phyloP scores from a whole-genome alignment of 2,113 vertebrate species.

The Pseudorectes ferrugineus region DNA sequence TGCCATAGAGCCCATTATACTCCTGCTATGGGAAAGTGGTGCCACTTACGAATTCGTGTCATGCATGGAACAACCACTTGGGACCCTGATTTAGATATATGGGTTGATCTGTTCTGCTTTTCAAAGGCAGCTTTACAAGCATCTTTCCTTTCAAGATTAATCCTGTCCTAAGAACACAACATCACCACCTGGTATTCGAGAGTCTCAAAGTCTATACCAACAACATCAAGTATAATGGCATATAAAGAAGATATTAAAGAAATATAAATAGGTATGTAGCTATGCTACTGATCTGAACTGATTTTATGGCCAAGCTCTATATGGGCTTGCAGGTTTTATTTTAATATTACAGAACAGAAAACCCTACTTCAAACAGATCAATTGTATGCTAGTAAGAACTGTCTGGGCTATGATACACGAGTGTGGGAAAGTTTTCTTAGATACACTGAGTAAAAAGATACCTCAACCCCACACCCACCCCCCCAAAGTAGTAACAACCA shows the following conservation, averaged over 20 bases:
- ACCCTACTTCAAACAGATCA: neutral
- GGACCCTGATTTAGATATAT: neutral
- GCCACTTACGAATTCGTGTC: neutral
- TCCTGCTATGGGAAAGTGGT: neutral
- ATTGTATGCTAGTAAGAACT: neutral
- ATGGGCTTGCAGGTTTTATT: neutral
- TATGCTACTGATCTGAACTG: neutral
- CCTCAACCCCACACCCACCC: neutral
- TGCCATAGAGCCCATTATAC: neutral
- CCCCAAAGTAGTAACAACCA: neutral
- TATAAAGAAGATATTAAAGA: neutral
- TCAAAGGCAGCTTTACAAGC: neutral
- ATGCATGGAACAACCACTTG: neutral
- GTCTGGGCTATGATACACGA: neutral
- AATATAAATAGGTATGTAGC: neutral
- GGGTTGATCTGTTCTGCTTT: neutral
- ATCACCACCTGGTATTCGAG: neutral
- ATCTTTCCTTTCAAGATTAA: neutral
- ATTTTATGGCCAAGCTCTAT: neutral
- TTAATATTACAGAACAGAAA: neutral
- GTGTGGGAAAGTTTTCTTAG: neutral
- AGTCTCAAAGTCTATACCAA: neutral
- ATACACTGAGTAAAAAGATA: neutral
- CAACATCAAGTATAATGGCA: neutral
- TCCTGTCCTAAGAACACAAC: neutral